Percentiles rank a stretch among this genome's conserved stretches.
Conservation (phyloP, 2,888 invertebrate genomes). For the Diplolepis rosae region DNA sequence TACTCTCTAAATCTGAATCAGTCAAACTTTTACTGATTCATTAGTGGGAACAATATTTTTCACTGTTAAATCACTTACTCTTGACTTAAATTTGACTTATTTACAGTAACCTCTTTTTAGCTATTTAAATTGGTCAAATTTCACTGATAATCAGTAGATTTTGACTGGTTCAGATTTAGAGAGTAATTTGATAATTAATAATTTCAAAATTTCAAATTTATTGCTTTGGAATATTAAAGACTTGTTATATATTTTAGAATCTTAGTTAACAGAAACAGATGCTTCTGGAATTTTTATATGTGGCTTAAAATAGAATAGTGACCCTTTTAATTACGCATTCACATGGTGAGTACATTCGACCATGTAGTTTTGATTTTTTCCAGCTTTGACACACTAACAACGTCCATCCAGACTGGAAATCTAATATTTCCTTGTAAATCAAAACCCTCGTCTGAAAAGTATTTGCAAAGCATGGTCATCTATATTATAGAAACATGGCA, state of each 20-base stretch:
- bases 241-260: not conserved
- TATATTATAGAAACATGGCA: conserved; percentile 5
- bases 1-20: no score
- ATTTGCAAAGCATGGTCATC: not conserved
- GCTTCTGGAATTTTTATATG: not conserved
- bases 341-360: conserved; percentile 8
- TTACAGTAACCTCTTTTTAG: no score
- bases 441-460: conserved; percentile 46
- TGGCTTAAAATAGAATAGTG: not conserved
- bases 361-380: conserved; percentile 15
- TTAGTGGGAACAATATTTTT: no score
- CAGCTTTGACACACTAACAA: conserved; percentile 9
- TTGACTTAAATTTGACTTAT: no score
- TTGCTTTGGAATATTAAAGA: no score
- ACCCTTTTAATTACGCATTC: conserved; percentile 10
- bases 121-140: no score
- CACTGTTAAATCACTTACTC: no score
- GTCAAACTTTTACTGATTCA: no score
- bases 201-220: no score
- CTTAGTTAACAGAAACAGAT: not conserved
- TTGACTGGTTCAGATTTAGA: no score
- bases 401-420: conserved; percentile 53
- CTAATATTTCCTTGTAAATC: conserved; percentile 68
- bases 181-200: no score
- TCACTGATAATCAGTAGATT: no score